Evolutionary conservation across 2,797 vertebrate species (phyloP).

Genomic region (Aselliscus stoliczkanus): DNA sequence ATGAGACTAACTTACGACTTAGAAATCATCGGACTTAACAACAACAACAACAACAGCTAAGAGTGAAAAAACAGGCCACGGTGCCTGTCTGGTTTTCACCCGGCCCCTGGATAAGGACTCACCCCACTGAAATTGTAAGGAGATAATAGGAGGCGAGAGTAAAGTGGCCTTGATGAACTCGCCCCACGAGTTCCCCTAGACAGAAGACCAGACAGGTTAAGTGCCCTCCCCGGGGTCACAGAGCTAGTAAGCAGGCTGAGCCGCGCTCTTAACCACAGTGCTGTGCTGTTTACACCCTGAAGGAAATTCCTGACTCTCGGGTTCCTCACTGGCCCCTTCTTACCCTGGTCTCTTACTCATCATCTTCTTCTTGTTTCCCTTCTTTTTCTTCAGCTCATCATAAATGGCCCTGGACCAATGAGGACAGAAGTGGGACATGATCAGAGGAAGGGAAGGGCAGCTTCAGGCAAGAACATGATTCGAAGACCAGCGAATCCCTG

Average conservation of each 20-base stretch:
- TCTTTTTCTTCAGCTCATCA: not conserved
- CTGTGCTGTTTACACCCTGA: not conserved
- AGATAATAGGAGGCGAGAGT: not conserved
- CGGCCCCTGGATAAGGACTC: not conserved
- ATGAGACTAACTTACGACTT: not conserved
- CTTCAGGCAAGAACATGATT: not conserved
- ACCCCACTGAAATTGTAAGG: not conserved
- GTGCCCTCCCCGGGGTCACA: not conserved
- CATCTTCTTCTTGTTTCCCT: not conserved
- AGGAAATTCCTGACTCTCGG: not conserved
- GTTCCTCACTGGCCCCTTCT: not conserved
- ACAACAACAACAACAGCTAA: not conserved
- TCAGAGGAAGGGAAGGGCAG: not conserved
- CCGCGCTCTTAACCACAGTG: not conserved
- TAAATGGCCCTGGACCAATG: not conserved
- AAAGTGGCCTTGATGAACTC: not conserved
- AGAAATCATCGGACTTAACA: not conserved
- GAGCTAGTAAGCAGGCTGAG: not conserved
- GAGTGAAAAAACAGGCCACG: not conserved
- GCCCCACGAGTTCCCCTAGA: not conserved
- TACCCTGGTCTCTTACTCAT: not conserved
- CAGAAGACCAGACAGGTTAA: not conserved
- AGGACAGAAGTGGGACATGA: not conserved
- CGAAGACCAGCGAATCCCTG: not conserved
- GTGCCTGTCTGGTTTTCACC: not conserved